A percentile compares a stretch with the other conserved stretches of the same genome.
Conservation (phyloP, 2,888 invertebrate species). For the Unio pictorum region DNA sequence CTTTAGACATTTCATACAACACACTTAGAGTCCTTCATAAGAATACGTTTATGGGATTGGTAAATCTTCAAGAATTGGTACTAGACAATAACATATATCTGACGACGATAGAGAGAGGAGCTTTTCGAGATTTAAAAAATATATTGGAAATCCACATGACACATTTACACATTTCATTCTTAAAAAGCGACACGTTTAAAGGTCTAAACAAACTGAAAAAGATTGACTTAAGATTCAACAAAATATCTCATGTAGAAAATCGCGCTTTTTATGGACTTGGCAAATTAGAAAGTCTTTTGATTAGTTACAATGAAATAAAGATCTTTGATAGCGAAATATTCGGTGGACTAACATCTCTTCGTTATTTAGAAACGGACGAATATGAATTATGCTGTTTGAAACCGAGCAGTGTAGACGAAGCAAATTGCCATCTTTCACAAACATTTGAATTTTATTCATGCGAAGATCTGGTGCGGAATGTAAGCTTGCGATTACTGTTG, state of each 20-base stretch:
- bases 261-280: not conserved
- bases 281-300: slow-evolving; percentile 9
- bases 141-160: slow-evolving; percentile 7
- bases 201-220: too few relatives aligned
- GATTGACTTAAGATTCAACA: too few relatives aligned
- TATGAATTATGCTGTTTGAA: not conserved
- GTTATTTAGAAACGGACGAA: slow-evolving; percentile 11
- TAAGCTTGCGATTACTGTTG: slow-evolving; percentile 25
- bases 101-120: not conserved
- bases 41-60: slow-evolving; percentile 5
- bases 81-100: not conserved
- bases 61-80: slow-evolving; percentile 11
- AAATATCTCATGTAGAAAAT: not conserved
- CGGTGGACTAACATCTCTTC: slow-evolving; percentile 7
- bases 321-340: slow-evolving; percentile 22
- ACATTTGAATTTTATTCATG: slow-evolving; percentile 44
- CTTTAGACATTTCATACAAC: slow-evolving; percentile 1
- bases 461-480: slow-evolving; percentile 36
- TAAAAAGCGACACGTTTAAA: too few relatives aligned
- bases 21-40: not conserved
- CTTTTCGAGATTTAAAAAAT: slow-evolving; percentile 8
- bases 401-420: not conserved
- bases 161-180: not conserved
- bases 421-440: slow-evolving; percentile 16
- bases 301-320: slow-evolving; percentile 18